A percentile compares a stretch with the other conserved stretches of the same genome.
phyloP scores from a whole-genome alignment of 2,113 vertebrate species.

The Periophthalmodon schlosseri region DNA sequence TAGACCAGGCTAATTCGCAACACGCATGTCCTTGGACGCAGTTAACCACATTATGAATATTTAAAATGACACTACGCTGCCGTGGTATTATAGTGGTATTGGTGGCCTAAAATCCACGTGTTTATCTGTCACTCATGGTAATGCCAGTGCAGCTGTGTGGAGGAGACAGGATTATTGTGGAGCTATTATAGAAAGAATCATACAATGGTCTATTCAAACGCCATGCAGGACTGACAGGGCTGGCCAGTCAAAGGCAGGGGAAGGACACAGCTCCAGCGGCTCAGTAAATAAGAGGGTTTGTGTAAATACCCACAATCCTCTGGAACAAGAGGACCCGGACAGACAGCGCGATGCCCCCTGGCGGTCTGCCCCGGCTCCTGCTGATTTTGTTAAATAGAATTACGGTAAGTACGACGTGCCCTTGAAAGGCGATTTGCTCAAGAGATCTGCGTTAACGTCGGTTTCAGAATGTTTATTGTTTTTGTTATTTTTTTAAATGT shows the following conservation, averaged over 20 bases:
- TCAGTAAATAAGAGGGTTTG: conserved; percentile 40
- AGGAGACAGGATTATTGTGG: background rate
- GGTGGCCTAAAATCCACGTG: background rate
- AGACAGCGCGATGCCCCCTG: conserved; percentile 11
- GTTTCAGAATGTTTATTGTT: background rate
- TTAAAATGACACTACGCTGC: background rate
- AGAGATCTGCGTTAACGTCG: background rate
- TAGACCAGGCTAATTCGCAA: no score
- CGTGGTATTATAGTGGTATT: background rate
- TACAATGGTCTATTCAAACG: background rate
- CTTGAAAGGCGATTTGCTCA: background rate
- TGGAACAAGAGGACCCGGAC: background rate
- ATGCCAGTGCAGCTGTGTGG: background rate
- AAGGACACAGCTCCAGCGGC: conserved; percentile 22
- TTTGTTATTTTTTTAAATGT: no score
- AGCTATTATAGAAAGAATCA: background rate
- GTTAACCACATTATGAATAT: no score
- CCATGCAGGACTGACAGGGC: conserved; percentile 14
- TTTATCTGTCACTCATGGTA: background rate
- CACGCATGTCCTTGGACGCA: no score
- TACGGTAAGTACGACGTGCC: background rate
- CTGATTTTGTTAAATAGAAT: background rate
- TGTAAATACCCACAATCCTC: conserved; percentile 10
- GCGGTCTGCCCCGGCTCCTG: background rate
- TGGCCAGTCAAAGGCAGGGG: conserved; percentile 24